phyloP scores from a whole-genome alignment of 2,888 invertebrate species.

The Anoncus sp. region DNA sequence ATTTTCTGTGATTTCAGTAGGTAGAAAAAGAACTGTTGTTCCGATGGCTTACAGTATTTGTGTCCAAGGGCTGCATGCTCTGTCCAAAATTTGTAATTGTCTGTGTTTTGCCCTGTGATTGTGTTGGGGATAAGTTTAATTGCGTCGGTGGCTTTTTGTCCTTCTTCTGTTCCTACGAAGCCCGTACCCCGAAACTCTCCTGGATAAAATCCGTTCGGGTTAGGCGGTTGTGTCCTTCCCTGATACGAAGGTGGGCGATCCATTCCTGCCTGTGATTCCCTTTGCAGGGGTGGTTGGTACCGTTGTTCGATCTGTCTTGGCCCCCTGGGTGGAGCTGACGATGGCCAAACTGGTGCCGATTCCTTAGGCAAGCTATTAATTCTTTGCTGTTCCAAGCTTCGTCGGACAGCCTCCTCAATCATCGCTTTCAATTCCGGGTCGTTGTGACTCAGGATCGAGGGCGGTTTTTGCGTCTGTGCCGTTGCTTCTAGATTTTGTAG shows the following conservation, averaged over 20 bases:
- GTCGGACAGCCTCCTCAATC: too few species aligned
- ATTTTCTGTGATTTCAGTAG: too few species aligned
- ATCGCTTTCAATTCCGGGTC: too few species aligned
- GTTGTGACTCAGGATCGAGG: too few species aligned
- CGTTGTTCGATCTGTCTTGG: background rate
- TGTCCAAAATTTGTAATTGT: conserved; percentile 12
- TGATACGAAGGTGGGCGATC: background rate
- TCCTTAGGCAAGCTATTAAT: too few species aligned
- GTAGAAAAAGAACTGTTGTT: conserved; percentile 29
- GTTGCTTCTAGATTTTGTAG: background rate
- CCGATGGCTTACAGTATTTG: conserved; percentile 18
- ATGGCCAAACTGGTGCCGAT: too few species aligned
- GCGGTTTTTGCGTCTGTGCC: background rate
- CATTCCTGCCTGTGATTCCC: background rate
- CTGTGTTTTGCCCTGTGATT: conserved; percentile 14
- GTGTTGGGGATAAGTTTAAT: background rate
- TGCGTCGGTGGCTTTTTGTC: conserved; percentile 17
- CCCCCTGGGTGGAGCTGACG: background rate
- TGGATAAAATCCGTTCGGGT: conserved; percentile 8
- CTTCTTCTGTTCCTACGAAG: background rate
- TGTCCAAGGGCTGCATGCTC: background rate
- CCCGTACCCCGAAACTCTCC: conserved; percentile 6
- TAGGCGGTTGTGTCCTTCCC: background rate
- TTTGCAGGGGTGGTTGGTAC: background rate
- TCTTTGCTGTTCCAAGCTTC: too few species aligned